Percentiles rank a stretch among this genome's conserved stretches.
These are phyloP conservation scores for Junonia oenone DNA, from an alignment of 2,888 invertebrate species.

Conservation along the genomic window DNA sequence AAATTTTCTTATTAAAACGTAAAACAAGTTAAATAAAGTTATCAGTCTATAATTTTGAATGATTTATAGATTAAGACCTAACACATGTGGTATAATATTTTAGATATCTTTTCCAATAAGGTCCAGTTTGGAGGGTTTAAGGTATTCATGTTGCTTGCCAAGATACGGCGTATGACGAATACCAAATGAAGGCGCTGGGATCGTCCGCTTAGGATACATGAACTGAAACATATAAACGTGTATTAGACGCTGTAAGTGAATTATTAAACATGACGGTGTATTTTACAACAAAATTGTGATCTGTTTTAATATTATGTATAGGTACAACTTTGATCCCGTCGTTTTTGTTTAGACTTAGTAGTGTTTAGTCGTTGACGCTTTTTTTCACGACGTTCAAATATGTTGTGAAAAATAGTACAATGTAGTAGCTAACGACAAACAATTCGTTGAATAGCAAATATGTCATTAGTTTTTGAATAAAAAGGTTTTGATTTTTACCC, in stretches of 20 bases:
- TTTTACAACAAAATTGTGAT: not conserved
- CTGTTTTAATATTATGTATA: too few species aligned
- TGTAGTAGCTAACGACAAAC: too few species aligned
- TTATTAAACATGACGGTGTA: not conserved
- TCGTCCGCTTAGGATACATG: slow-evolving; percentile 42
- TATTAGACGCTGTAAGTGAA: not conserved
- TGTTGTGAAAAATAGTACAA: too few species aligned
- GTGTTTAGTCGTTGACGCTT: too few species aligned
- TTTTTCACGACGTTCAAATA: too few species aligned
- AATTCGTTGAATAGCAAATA: too few species aligned
- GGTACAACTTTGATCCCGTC: too few species aligned
- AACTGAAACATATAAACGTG: slow-evolving; percentile 40
- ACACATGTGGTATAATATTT: not conserved
- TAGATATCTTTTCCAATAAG: slow-evolving; percentile 26
- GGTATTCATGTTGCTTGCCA: slow-evolving; percentile 42
- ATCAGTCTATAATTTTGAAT: not conserved
- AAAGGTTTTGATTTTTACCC: too few species aligned
- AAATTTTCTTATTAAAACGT: too few species aligned
- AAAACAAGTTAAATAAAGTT: not conserved
- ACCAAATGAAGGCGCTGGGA: slow-evolving; percentile 58
- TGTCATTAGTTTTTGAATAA: too few species aligned
- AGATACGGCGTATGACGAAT: slow-evolving; percentile 53
- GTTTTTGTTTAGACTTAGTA: too few species aligned
- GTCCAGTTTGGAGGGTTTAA: slow-evolving; percentile 47
- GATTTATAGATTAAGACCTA: not conserved